phyloP scores from a whole-genome alignment of 2,888 invertebrate genomes.

The Drosophila kuntzei region DNA sequence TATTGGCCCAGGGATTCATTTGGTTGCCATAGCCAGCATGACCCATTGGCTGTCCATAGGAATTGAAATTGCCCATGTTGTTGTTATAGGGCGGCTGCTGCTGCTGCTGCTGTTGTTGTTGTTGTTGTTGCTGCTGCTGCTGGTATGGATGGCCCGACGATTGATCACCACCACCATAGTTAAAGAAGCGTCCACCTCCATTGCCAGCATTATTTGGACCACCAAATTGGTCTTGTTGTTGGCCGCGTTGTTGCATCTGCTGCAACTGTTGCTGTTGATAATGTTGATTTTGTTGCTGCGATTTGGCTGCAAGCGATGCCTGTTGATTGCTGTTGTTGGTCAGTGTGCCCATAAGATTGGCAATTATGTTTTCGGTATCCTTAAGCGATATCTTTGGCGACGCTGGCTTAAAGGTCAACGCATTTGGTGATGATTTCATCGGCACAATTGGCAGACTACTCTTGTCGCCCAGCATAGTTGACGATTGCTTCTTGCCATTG shows the following conservation, averaged over 20 bases:
- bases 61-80: conserved; percentile 48
- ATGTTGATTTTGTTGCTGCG: conserved; percentile 26
- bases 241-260: conserved; percentile 23
- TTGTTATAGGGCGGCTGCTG: conserved; percentile 17
- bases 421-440: conserved; percentile 62
- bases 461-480: neutral
- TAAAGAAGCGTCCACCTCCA: conserved; percentile 26
- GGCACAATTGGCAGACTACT: conserved; percentile 38
- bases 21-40: conserved; percentile 53
- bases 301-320: conserved; percentile 24
- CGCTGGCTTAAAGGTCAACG: conserved; percentile 81
- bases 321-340: conserved; percentile 61
- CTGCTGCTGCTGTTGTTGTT: conserved; percentile 14
- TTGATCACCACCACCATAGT: conserved; percentile 31
- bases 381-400: conserved; percentile 76
- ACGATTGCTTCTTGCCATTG: conserved; percentile 30
- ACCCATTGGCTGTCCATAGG: conserved; percentile 47
- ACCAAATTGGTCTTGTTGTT: conserved; percentile 13
- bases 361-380: conserved; percentile 88
- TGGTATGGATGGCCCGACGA: conserved; percentile 20
- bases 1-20: conserved; percentile 52
- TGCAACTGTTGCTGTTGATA: conserved; percentile 17
- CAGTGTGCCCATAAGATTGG: conserved; percentile 88
- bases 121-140: conserved; percentile 6
- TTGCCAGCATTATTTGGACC: conserved; percentile 7